These are phyloP conservation scores for Crossocerus cetratus DNA, from an alignment of 2,888 invertebrate genomes.

Conservation along the genomic window DNA sequence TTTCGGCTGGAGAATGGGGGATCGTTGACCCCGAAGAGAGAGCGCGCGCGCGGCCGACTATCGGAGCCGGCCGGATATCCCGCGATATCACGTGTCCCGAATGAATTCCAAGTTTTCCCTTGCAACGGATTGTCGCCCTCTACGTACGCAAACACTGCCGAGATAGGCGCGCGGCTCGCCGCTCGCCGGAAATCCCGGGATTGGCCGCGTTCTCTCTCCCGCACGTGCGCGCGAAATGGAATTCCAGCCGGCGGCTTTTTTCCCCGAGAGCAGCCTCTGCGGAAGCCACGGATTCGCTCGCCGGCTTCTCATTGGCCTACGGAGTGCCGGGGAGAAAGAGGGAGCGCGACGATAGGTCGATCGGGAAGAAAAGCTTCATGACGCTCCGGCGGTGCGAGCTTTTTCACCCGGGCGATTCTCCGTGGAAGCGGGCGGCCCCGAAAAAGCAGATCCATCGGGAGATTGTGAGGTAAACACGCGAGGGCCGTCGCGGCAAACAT, in stretches of 20 bases:
- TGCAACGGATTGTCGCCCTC: not conserved
- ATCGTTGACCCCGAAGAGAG: conserved; percentile 22
- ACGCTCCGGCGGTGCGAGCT: not conserved
- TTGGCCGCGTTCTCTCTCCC: conserved; percentile 6
- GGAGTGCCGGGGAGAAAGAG: not conserved
- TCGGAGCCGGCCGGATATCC: not conserved
- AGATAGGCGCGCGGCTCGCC: not conserved
- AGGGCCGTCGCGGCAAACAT: not conserved
- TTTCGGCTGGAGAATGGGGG: conserved; percentile 9
- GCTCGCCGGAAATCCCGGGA: conserved; percentile 16
- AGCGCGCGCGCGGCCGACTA: not conserved
- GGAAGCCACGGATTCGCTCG: not conserved
- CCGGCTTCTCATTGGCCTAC: not conserved
- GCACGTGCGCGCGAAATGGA: conserved; percentile 12
- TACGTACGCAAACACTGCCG: conserved; percentile 19
- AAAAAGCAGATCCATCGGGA: not conserved
- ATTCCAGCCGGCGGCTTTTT: conserved; percentile 5
- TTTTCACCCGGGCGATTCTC: not conserved
- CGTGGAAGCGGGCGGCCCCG: not conserved
- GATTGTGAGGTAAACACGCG: not conserved
- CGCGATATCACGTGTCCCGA: conserved; percentile 15
- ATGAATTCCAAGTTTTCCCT: conserved; percentile 25
- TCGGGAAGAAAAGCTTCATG: not conserved
- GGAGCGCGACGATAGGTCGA: not conserved
- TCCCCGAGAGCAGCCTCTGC: too few species aligned